phyloP scores from a whole-genome alignment of 2,888 invertebrate genomes.

The Agrochola circellaris region DNA sequence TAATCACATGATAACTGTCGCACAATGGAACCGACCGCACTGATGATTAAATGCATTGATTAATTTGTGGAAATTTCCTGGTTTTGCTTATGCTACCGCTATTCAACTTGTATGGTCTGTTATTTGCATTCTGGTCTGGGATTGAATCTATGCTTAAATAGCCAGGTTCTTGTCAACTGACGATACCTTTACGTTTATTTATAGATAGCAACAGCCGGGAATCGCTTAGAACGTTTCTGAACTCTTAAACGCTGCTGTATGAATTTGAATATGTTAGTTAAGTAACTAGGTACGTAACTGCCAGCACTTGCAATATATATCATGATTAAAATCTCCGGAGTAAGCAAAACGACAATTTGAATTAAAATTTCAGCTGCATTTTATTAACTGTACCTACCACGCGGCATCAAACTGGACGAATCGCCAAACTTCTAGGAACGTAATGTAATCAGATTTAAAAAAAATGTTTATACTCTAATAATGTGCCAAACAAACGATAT shows the following conservation, averaged over 20 bases:
- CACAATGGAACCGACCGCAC: conserved; percentile 59
- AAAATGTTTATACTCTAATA: conserved; percentile 3
- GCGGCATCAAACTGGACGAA: neutral
- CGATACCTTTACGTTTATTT: conserved; percentile 24
- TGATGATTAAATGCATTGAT: conserved; percentile 51
- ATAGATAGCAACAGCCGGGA: conserved; percentile 5
- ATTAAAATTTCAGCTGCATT: conserved; percentile 13
- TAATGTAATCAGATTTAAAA: conserved; percentile 4
- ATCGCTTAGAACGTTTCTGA: conserved; percentile 14
- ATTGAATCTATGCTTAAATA: conserved; percentile 46
- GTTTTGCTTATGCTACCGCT: conserved; percentile 37
- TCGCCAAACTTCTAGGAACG: conserved; percentile 22
- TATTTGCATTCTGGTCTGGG: conserved; percentile 48
- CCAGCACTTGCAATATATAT: neutral
- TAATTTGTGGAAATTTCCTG: conserved; percentile 59
- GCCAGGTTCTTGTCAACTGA: conserved; percentile 31
- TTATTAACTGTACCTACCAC: neutral
- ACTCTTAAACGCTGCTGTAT: conserved; percentile 18
- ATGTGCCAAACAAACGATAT: neutral
- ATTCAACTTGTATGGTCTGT: conserved; percentile 41
- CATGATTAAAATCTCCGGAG: conserved; percentile 5
- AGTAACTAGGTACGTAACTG: neutral
- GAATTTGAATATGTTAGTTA: neutral
- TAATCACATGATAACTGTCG: conserved; percentile 73
- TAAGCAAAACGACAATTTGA: conserved; percentile 10